Evolutionary conservation across 2,797 vertebrate species (phyloP).

Genomic region (Oophaga sylvatica): DNA sequence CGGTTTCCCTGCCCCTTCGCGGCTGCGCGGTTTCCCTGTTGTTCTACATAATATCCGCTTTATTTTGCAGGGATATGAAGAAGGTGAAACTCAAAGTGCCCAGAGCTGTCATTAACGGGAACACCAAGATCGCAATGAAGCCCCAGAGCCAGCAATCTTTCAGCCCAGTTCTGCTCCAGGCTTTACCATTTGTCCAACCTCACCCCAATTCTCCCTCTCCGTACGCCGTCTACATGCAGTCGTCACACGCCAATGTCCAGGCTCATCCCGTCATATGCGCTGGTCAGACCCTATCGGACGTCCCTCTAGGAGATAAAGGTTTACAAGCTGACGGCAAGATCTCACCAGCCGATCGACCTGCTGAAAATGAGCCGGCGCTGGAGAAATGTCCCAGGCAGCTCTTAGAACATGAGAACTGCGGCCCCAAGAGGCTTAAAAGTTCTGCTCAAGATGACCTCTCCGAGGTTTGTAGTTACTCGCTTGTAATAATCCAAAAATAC

Average conservation of each 20-base stretch:
- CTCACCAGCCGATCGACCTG: background rate
- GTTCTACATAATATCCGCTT: background rate
- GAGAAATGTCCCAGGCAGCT: constrained; percentile 76
- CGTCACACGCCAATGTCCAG: constrained; percentile 77
- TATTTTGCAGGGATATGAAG: background rate
- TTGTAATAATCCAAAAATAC: too few species aligned
- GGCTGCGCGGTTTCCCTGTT: too few species aligned
- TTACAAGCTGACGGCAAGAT: constrained; percentile 60
- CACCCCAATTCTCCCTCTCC: constrained; percentile 75
- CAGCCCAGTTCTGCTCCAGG: constrained; percentile 70
- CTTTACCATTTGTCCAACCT: constrained; percentile 83
- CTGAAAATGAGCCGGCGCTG: constrained; percentile 59
- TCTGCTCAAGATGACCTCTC: constrained; percentile 61
- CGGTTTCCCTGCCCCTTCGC: too few species aligned
- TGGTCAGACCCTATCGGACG: constrained; percentile 58
- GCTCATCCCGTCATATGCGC: constrained; percentile 79
- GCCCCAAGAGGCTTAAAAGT: constrained; percentile 69
- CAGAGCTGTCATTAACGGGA: constrained; percentile 54
- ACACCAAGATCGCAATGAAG: constrained; percentile 54
- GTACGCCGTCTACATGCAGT: constrained; percentile 84
- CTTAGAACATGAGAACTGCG: constrained; percentile 59
- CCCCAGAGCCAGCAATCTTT: constrained; percentile 65
- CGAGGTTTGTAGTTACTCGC: constrained; percentile 67
- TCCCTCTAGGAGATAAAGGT: constrained; percentile 17
- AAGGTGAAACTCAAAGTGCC: constrained; percentile 64